phyloP scores from a whole-genome alignment of 2,888 invertebrate genomes.

The Piscicola geometra region DNA sequence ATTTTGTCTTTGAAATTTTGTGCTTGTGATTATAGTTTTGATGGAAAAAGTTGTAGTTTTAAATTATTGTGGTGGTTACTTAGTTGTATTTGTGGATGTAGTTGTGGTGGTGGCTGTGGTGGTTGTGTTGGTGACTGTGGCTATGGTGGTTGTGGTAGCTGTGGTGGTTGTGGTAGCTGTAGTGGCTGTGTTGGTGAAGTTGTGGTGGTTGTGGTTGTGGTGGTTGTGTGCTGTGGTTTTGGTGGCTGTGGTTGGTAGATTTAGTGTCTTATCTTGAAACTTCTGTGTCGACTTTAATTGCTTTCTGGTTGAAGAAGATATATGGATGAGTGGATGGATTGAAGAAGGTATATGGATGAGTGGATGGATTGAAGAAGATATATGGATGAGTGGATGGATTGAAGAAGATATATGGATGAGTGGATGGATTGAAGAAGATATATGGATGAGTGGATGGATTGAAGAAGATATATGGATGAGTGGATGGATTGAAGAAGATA shows the following conservation, averaged over 20 bases:
- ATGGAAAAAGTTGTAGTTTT: too few species aligned
- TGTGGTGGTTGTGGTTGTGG: background rate
- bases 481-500: too few species aligned
- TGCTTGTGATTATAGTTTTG: too few species aligned
- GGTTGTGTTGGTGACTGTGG: background rate
- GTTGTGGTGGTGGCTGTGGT: too few species aligned
- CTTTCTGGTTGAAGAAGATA: too few species aligned
- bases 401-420: background rate
- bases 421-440: background rate
- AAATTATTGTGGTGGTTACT: too few species aligned
- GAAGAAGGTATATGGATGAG: background rate
- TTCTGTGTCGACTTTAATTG: too few species aligned
- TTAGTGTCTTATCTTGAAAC: too few species aligned
- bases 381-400: background rate
- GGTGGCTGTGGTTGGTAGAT: too few species aligned
- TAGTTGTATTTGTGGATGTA: too few species aligned
- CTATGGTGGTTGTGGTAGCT: background rate
- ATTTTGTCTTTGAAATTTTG: too few species aligned
- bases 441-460: background rate
- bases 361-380: background rate
- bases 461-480: too few species aligned
- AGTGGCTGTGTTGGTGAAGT: background rate
- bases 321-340: background rate
- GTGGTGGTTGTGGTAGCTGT: background rate
- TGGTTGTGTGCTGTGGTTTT: background rate